phyloP scores from a whole-genome alignment of 2,797 vertebrate species.

The Aplochiton taeniatus region DNA sequence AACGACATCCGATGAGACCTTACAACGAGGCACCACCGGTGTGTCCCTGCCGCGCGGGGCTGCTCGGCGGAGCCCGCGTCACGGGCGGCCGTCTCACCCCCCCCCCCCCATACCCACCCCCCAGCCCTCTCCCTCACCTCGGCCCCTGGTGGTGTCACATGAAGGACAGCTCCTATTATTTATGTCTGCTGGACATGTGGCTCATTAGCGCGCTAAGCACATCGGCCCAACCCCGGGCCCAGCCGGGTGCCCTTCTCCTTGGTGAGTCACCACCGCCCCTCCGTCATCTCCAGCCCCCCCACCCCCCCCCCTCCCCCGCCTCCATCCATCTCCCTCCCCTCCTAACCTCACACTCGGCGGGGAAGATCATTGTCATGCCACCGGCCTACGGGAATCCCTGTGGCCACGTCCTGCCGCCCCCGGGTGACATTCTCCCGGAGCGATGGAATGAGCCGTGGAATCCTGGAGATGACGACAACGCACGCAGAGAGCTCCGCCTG shows the following conservation, averaged over 20 bases:
- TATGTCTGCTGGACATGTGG: slow-evolving; percentile 38
- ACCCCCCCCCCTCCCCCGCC: background rate
- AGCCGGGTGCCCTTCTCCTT: slow-evolving; percentile 18
- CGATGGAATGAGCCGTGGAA: slow-evolving; percentile 56
- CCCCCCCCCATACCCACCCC: background rate
- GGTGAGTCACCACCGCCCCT: slow-evolving; percentile 50
- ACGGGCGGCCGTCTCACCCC: too few species aligned
- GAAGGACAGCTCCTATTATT: slow-evolving; percentile 45
- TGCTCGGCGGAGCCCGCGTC: too few species aligned
- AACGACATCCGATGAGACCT: too few species aligned
- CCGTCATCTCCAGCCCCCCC: background rate
- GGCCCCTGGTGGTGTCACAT: background rate
- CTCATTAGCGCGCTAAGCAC: slow-evolving; percentile 50
- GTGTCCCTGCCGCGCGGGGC: too few species aligned
- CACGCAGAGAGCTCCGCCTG: slow-evolving; percentile 44
- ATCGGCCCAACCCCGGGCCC: background rate
- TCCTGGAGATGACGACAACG: slow-evolving; percentile 41
- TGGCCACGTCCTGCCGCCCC: slow-evolving; percentile 47
- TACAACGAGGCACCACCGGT: too few species aligned
- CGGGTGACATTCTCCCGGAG: slow-evolving; percentile 58
- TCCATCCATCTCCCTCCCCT: background rate
- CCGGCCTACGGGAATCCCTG: slow-evolving; percentile 59
- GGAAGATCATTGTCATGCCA: background rate
- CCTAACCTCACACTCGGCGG: background rate
- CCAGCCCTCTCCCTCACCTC: too few species aligned